Evolutionary conservation across 2,888 invertebrate genomes (phyloP), one percentile per base, ranked within the genome.

Genomic region (Parelbella ahira): DNA sequence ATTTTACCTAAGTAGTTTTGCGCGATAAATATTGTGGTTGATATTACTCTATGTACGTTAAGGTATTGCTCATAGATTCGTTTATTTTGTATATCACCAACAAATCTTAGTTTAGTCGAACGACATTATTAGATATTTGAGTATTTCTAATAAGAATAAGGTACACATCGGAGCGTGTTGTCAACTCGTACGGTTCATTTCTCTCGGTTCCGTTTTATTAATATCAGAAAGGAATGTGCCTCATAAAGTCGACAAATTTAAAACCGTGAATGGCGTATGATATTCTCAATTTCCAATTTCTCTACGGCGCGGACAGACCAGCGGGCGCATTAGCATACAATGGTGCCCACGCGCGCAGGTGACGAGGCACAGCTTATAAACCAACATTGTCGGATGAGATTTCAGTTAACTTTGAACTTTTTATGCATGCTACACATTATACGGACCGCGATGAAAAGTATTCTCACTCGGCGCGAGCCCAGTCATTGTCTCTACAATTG

Each of bases 341-440:
- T 65, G 48, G 56, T 25, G 56, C 75, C 77, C 79, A 79, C 80
- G 71, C 70, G 52, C 54, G 73, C 83, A 81, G 83, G 83, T 82
- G 82, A 83, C 75, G 74, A 70, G 64, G 56, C 60, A 53, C 57
- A 61, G 67, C 60, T 53, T 56, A 49, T 41, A 54, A 59, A 54
- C 49, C 51, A 49, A 51, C 49, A 53, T 50, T 51, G 48, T 49
- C 42, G 41, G 45, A 47, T 50, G 44, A 47, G 49, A 48, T 51
- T 50, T 49, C 50, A 44, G 47, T 46, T 44, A 45, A 51, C 48
- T 49, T 52, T 48, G 45, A 49, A 49, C 47, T 49, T 47, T 45
- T 51, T 47, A 43, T 39, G 32, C 32, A 39, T 39, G 39, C 39
- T 25, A 39, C 19, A 24, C 25, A 29, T 38, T 38, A 39, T 38